Evolutionary conservation across 2,888 invertebrate genomes (phyloP), one percentile per base, ranked within the genome.

Genomic region (Nesidiocoris tenuis): DNA sequence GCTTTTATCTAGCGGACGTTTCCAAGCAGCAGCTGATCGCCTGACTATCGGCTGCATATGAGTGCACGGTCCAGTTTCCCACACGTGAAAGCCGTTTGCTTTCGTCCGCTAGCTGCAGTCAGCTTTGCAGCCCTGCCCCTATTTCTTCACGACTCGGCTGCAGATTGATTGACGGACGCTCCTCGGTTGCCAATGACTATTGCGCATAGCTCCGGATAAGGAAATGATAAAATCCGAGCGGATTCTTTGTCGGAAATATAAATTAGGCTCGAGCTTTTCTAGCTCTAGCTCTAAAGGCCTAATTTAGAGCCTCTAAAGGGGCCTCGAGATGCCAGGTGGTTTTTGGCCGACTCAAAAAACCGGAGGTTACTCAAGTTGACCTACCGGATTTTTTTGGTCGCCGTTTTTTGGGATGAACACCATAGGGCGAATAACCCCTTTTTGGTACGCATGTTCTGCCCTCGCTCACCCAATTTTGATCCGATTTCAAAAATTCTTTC

Each of bases 41-140:
- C 2, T 19, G 61, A 9, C 61, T 39, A 21, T 21, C 17, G 19
- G 61, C 12, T 61, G 61, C 12, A 61, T 61, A 61, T 19, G 39
- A 61, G 12, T 22, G 19, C 12, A 1, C 19, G 19, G 61, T 19
- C 61, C 61, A 61, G 61, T 19, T 61, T 61, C 61, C 61, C 61
- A 18, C 22, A 21, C 19, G 12, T 61, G 19, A 61, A 61, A 61
- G 61, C 61, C 22, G 61, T 22, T 61, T 61, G 19, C 9, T 61
- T 61, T 61, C 61, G 7, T 19, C 19, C 61, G 61, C 19, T 12
- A 12, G 12, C n/a, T n/a, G 57, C 18, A 57, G 5, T 57, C 57
- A n/a, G 2, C 3, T n/a, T 61, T 63, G 22, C 63, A 39, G 39
- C 39, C 39, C 39, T 39, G 39, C 39, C 39, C 39, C 39, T 39